Conservation (phyloP, 2,888 invertebrate species). For the Pristionchus japonicus region DNA sequence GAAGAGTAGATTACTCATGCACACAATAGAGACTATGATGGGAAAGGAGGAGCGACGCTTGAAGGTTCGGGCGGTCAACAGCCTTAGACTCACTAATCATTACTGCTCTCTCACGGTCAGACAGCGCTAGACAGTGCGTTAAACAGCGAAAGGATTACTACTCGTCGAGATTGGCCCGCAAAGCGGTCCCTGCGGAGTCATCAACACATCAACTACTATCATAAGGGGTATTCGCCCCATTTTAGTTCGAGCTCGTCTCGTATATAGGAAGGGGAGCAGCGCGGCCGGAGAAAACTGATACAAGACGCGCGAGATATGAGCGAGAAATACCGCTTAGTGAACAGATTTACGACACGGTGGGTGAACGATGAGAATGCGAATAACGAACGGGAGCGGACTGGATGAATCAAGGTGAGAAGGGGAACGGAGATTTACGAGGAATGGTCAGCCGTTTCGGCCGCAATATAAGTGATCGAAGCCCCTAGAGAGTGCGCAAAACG, state of each 20-base stretch:
- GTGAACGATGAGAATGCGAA: not conserved
- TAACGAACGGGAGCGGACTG: not conserved
- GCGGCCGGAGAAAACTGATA: not conserved
- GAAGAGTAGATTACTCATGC: conserved; percentile 18
- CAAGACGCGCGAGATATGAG: not conserved
- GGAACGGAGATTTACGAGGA: not conserved
- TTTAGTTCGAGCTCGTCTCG: not conserved
- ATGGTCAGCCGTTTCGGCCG: too few species aligned
- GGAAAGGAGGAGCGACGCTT: not conserved
- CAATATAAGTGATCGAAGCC: not conserved
- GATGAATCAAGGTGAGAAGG: not conserved
- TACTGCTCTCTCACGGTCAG: not conserved
- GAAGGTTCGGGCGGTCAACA: not conserved
- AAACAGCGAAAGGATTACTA: not conserved
- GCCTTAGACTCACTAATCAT: too few species aligned
- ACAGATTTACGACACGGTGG: not conserved
- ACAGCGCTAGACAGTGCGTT: not conserved
- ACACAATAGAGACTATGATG: not conserved
- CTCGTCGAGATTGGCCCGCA: not conserved
- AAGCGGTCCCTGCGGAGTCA: not conserved
- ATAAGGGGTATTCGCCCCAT: not conserved
- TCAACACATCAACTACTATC: not conserved
- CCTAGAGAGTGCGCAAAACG: not conserved
- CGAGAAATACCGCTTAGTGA: not conserved
- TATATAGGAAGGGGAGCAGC: not conserved